phyloP scores from a whole-genome alignment of 2,113 vertebrate genomes.

The Puffinus mauretanicus region DNA sequence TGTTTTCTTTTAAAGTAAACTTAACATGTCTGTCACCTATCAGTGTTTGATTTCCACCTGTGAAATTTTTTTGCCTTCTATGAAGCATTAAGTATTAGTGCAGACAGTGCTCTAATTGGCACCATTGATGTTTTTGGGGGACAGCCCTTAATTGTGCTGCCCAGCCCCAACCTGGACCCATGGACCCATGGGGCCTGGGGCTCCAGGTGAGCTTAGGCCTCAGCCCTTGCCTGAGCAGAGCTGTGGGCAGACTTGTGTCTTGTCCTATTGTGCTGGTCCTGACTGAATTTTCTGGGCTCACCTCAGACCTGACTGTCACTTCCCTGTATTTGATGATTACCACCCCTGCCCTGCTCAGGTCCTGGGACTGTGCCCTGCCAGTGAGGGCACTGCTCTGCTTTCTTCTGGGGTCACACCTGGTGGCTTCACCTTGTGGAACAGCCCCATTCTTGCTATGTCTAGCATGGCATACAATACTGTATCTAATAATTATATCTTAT shows the following conservation, averaged over 20 bases:
- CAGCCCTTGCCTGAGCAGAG: not conserved
- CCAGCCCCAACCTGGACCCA: not conserved
- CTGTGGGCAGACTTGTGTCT: not conserved
- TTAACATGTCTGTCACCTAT: not conserved
- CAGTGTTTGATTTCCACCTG: not conserved
- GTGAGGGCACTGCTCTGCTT: not conserved
- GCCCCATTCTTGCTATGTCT: not conserved
- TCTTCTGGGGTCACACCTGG: not conserved
- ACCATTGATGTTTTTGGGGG: not conserved
- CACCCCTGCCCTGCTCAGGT: not conserved
- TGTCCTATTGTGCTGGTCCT: not conserved
- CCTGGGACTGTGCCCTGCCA: not conserved
- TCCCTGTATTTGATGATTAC: not conserved
- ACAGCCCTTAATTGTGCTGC: not conserved
- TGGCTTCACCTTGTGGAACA: not conserved
- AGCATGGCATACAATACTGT: not conserved
- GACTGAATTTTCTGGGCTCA: not conserved
- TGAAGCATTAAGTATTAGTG: not conserved
- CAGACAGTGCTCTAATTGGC: not conserved
- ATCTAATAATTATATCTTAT: not conserved
- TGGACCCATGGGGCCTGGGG: not conserved
- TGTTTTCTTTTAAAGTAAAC: not conserved
- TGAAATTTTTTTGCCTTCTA: not conserved
- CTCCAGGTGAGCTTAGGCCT: not conserved
- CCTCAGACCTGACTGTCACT: not conserved